Base-by-base conservation (phyloP, 2,888 invertebrate species). In the Cecidostiba fungosa region DNA sequence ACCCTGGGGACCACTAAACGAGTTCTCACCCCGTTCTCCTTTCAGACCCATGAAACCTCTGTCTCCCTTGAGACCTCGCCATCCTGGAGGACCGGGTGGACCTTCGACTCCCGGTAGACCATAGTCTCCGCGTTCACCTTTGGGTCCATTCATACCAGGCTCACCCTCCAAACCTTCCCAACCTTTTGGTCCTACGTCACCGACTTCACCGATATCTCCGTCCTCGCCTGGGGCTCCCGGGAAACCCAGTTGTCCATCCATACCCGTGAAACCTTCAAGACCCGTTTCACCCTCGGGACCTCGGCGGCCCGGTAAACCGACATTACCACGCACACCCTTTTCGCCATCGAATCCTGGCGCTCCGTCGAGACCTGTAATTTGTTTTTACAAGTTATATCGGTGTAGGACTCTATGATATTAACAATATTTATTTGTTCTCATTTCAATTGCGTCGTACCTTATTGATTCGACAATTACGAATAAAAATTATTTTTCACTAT, bases 61-160 rank as follows among this genome's bases (percentile, higher is more conserved):
- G 72, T 92, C 92, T 8, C 93, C 93, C 4, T 90, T 90, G 83
- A 95, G 95, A 23, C 97, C 98, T 91, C 94, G 95, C 69, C 95
- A 95, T 26, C 97, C 97, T 1, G 91, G 87, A 16, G 92, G 88
- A 0, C 97, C 97, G 3, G 94, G 91, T 12, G 88, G 90, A 0
- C 97, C 97, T 87, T 94, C 94, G 14, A 91, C 92, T 23, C 98
- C 98, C 0, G 94, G 94, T 1, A 93, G 90, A 3, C 98, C 98
- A 86, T 95, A 95, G 69, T 94, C 94, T 85, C 98, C 98, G 79
- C 95, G 95, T 86, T 95, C 95, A 86, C 98, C 98, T 23, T 94
- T 94, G 91, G 97, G 96, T 88, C 98, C 98, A 93, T 96, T 96
- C 10, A 95, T 93, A 50, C 96, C 96, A 26, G 94, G 92, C 3